Evolutionary conservation across 2,113 vertebrate species (phyloP), one percentile per base, ranked within the genome.

Genomic region (Lophura nycthemera): DNA sequence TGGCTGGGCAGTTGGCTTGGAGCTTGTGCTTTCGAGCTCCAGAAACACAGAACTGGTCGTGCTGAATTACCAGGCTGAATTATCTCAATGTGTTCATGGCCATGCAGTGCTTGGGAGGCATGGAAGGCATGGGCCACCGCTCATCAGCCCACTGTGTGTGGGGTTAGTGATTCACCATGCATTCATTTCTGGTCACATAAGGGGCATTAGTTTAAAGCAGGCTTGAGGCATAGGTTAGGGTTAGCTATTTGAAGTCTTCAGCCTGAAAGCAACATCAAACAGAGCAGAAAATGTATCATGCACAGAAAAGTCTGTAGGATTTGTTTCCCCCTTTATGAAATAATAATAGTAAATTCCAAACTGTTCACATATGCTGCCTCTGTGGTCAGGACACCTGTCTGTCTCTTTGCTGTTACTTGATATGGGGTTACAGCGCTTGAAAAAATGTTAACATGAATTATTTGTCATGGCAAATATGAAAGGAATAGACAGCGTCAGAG

Each of bases 321-420:
- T 95, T 94, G 82, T 72, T 94, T 93, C 70, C 59, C 75, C 13
- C 30, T 96, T 93, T 79, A 79, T 92, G 92, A 90, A 87, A 67
- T 75, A 90, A 83, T 88, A 85, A 86, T 84, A 89, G 83, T 77
- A 83, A 94, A 91, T 86, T 83, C 88, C 91, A 88, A 91, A 86
- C 52, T 29, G 86, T 83, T 89, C 5, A 4, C 94, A 88, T 91
- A 69, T 79, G 76, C 85, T 72, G 72, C 79, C 83, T 90, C 72
- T 90, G 93, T 81, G 86, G 93, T 86, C 89, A 67, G 85, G 86
- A 92, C 93, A 96, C 94, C 94, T 96, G 93, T 96, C 88, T 94
- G 80, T 70, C 50, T 88, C 76, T 83, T 80, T 95, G 70, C 61
- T 69, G 95, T 93, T 90, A 94, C 90, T 95, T 88, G 92, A 95